Conservation (phyloP, 2,797 vertebrate genomes). For the Enteromius paludinosus region DNA sequence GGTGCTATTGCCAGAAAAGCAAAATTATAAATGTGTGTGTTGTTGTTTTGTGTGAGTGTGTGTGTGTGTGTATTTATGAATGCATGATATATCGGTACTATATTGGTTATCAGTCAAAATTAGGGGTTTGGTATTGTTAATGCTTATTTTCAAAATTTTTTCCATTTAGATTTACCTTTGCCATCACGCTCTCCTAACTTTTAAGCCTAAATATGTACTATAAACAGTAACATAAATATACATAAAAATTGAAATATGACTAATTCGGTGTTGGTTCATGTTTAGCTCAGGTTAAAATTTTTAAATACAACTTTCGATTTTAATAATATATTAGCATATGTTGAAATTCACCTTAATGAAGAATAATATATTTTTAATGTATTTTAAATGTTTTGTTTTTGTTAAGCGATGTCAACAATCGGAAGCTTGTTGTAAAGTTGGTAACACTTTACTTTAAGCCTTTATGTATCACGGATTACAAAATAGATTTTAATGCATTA, state of each 20-base stretch:
- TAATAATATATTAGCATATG: background rate
- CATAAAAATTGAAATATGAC: background rate
- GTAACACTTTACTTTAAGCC: background rate
- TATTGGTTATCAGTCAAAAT: background rate
- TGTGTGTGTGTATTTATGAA: background rate
- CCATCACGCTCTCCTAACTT: background rate
- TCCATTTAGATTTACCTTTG: background rate
- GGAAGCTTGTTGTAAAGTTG: background rate
- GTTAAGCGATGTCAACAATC: background rate
- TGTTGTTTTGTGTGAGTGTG: too few relatives aligned
- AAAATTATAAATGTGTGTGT: background rate
- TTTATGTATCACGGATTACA: background rate
- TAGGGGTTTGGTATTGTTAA: background rate
- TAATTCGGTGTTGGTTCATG: background rate
- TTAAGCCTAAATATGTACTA: background rate
- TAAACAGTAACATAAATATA: background rate
- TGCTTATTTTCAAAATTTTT: background rate
- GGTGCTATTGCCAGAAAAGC: background rate
- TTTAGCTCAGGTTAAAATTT: background rate
- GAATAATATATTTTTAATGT: too few relatives aligned
- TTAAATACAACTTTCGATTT: background rate
- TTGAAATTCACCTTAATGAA: background rate
- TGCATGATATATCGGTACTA: background rate
- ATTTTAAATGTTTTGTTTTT: background rate
- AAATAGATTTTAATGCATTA: too few relatives aligned